These are phyloP conservation scores for Heteronetta atricapilla DNA, from an alignment of 2,113 vertebrate species.

Conservation along the genomic window DNA sequence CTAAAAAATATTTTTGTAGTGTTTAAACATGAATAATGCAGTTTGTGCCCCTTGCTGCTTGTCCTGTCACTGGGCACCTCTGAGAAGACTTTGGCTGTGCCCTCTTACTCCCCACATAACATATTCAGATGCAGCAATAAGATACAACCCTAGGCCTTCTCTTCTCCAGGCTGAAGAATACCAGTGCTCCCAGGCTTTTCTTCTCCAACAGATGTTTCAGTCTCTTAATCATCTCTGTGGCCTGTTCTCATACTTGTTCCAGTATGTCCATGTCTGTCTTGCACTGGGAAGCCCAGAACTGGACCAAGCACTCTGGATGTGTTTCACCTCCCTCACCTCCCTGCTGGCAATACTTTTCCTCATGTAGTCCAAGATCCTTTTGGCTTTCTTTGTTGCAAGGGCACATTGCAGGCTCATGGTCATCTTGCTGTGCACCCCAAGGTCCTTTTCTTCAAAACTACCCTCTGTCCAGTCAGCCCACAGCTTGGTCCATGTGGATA, in stretches of 20 bases:
- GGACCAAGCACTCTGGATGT: no score
- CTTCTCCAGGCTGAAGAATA: background rate
- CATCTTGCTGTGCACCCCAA: background rate
- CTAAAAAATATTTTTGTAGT: background rate
- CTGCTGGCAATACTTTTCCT: background rate
- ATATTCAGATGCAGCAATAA: background rate
- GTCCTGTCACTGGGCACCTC: background rate
- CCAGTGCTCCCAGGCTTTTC: background rate
- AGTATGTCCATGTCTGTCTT: background rate
- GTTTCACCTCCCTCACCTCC: background rate
- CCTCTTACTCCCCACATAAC: background rate
- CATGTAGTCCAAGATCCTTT: background rate
- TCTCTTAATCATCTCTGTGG: background rate
- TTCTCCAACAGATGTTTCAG: accelerated
- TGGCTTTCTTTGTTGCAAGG: background rate
- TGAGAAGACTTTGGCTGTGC: background rate
- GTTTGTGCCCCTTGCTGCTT: background rate
- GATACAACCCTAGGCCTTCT: background rate
- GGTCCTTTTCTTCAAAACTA: background rate
- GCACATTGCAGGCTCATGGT: background rate
- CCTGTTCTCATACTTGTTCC: background rate
- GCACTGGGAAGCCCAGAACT: background rate
- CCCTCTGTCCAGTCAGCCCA: background rate
- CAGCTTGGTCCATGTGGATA: background rate
- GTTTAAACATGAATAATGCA: background rate